Evolutionary conservation across 2,888 invertebrate genomes (phyloP).

Genomic region (Deroplatys truncata): DNA sequence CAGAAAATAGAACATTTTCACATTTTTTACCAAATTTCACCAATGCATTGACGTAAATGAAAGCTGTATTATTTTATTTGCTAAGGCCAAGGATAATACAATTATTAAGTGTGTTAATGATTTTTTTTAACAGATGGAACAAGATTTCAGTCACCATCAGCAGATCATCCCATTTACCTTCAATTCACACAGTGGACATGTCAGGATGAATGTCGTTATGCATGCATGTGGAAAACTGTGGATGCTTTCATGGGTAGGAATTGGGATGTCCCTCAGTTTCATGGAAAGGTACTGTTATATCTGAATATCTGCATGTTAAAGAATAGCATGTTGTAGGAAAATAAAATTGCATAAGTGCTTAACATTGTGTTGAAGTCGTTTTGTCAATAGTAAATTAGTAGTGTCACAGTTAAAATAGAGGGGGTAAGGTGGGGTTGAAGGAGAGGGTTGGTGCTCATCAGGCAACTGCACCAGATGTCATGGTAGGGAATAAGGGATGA

Average conservation of each 20-base stretch:
- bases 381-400: too few relatives aligned
- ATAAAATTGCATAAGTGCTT: neutral
- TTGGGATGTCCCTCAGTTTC: constrained; percentile 81
- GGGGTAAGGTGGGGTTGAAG: too few relatives aligned
- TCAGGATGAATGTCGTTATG: constrained; percentile 80
- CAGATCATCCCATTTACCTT: constrained; percentile 36
- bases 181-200: constrained; percentile 71
- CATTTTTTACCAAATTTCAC: too few relatives aligned
- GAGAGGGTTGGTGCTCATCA: too few relatives aligned
- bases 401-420: too few relatives aligned
- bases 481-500: too few relatives aligned
- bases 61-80: neutral
- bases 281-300: constrained; percentile 72
- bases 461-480: too few relatives aligned
- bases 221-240: constrained; percentile 92
- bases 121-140: constrained; percentile 5
- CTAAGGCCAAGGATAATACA: neutral
- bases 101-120: constrained; percentile 19
- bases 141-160: neutral
- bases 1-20: too few relatives aligned
- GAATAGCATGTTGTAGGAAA: neutral
- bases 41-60: too few relatives aligned
- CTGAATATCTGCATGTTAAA: neutral
- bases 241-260: constrained; percentile 65
- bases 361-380: too few relatives aligned